Percentiles rank a stretch among this genome's conserved stretches.
phyloP scores from a whole-genome alignment of 1,140 invertebrate genomes.

The Zelostemma sp. region DNA sequence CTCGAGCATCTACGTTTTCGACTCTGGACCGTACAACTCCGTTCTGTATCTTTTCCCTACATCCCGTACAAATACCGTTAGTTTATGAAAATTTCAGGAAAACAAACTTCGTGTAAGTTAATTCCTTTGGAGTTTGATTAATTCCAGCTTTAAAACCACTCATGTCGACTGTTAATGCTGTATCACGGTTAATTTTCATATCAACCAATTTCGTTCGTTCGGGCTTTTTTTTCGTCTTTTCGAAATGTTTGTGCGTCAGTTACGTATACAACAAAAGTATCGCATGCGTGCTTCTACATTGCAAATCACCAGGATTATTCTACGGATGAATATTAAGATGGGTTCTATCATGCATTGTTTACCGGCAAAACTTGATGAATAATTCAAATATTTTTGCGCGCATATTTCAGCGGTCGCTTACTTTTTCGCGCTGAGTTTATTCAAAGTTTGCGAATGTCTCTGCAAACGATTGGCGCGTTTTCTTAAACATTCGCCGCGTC shows the following conservation, averaged over 20 bases:
- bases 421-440: background rate
- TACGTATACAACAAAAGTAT: conserved; percentile 10
- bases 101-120: background rate
- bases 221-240: background rate
- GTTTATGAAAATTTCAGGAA: conserved; percentile 51
- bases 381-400: background rate
- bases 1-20: conserved; percentile 51
- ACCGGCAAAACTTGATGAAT: conserved; percentile 1
- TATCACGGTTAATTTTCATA: no score
- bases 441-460: background rate
- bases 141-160: no score
- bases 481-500: background rate
- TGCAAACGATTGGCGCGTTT: background rate
- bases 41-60: conserved; percentile 59
- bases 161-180: no score
- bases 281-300: conserved; percentile 15
- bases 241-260: background rate
- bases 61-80: conserved; percentile 52
- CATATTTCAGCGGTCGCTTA: background rate
- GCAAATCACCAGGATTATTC: background rate
- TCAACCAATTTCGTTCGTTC: no score
- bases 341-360: background rate
- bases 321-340: background rate
- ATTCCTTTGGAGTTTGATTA: background rate
- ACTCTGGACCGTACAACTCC: conserved; percentile 46